These are phyloP conservation scores for Lanistes nyassanus DNA, from an alignment of 1,140 invertebrate genomes.

Conservation along the genomic window DNA sequence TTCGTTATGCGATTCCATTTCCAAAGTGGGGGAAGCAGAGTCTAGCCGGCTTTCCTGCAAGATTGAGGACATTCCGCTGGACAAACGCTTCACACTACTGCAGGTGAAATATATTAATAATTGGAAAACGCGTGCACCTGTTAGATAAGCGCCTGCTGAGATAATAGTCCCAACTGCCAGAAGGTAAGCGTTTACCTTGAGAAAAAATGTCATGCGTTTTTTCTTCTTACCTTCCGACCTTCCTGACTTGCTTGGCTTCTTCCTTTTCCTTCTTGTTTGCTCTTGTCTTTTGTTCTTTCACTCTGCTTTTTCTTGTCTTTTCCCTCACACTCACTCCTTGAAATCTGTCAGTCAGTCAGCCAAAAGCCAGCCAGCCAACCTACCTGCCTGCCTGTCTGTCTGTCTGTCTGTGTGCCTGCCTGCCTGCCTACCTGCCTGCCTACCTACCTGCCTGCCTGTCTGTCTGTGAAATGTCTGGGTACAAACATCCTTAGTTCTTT, in stretches of 20 bases:
- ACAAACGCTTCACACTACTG: constrained; percentile 4
- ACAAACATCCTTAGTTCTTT: too few species aligned
- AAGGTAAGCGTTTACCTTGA: neutral
- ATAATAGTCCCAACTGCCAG: neutral
- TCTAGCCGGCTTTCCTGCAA: neutral
- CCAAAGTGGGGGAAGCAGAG: neutral
- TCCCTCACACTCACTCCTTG: neutral
- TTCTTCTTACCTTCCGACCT: neutral
- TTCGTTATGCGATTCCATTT: too few species aligned
- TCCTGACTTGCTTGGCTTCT: neutral
- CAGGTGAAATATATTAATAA: constrained; percentile 8
- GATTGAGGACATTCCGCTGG: constrained; percentile 23
- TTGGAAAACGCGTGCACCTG: neutral
- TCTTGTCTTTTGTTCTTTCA: neutral
- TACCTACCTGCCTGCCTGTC: too few species aligned
- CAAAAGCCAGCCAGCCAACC: too few species aligned
- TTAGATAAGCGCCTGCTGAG: neutral
- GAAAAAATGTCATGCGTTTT: neutral
- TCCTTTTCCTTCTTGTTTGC: neutral
- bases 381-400: too few species aligned
- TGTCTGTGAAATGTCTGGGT: neutral
- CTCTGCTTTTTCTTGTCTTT: neutral
- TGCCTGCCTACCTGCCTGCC: neutral
- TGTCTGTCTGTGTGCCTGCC: neutral
- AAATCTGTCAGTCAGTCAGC: too few species aligned